These are phyloP conservation scores for Coluber constrictor DNA, from an alignment of 2,797 vertebrate genomes.

Conservation along the genomic window DNA sequence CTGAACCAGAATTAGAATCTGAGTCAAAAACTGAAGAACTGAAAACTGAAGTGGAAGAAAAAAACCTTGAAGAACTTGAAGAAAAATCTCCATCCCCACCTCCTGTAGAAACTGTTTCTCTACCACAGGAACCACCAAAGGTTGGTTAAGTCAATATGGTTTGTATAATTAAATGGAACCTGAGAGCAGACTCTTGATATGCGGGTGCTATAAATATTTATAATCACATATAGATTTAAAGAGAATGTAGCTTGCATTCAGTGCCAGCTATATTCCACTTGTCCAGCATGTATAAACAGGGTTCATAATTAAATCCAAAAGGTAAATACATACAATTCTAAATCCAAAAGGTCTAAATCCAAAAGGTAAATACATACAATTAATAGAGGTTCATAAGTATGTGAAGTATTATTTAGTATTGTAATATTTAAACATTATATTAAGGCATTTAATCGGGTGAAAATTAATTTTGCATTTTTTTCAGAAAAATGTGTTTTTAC, in stretches of 20 bases:
- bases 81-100: constrained; percentile 87
- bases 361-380: not conserved
- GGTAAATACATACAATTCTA: too few species aligned
- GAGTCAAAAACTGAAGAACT: constrained; percentile 87
- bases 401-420: not conserved
- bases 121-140: constrained; percentile 89
- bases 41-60: constrained; percentile 85
- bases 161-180: not conserved
- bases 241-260: not conserved
- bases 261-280: not conserved
- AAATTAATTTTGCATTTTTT: too few species aligned
- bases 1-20: constrained; percentile 84
- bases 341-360: too few species aligned
- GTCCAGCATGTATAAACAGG: not conserved
- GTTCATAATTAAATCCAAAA: not conserved
- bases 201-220: not conserved
- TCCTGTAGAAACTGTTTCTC: constrained; percentile 84
- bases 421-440: not conserved
- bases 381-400: not conserved
- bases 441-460: too few species aligned
- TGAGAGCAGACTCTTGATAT: not conserved
- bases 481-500: too few species aligned
- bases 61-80: constrained; percentile 86
- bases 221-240: not conserved
- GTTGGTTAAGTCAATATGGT: constrained; percentile 65